A percentile compares a stretch with the other conserved stretches of the same genome.
Evolutionary conservation across 2,113 vertebrate species (phyloP).

Genomic region (Gyps fulvus): DNA sequence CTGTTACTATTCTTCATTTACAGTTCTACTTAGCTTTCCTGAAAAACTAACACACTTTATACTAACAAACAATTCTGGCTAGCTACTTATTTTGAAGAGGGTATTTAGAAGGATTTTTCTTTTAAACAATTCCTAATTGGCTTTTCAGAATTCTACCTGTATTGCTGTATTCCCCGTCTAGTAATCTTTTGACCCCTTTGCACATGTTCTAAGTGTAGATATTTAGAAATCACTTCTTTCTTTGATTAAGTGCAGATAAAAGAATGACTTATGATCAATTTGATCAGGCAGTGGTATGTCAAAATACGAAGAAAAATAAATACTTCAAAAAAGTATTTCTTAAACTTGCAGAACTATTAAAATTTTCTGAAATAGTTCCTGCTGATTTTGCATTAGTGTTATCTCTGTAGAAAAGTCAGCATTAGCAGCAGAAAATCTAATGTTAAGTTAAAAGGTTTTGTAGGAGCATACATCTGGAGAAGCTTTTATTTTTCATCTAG

Average conservation of each 20-base stretch:
- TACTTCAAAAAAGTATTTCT: not conserved
- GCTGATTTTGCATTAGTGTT: not conserved
- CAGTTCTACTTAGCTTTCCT: conserved; percentile 73
- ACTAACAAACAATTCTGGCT: conserved; percentile 73
- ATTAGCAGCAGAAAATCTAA: not conserved
- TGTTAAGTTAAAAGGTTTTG: not conserved
- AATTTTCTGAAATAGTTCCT: not conserved
- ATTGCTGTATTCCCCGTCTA: not conserved
- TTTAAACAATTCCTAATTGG: not conserved
- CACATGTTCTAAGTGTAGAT: not conserved
- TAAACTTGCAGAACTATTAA: not conserved
- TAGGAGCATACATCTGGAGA: not conserved
- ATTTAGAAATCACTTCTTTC: not conserved
- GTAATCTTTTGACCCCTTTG: not conserved
- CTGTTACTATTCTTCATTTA: conserved; percentile 50
- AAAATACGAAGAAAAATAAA: not conserved
- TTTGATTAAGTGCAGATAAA: not conserved
- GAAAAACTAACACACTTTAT: conserved; percentile 75
- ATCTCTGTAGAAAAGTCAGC: not conserved
- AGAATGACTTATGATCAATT: not conserved
- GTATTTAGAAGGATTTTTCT: conserved; percentile 13
- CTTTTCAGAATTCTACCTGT: not conserved
- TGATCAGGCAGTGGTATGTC: not conserved
- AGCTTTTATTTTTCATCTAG: not conserved
- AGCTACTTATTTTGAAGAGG: conserved; percentile 77